These are phyloP conservation scores for Percopsis transmontana DNA, from an alignment of 2,113 vertebrate genomes.

Conservation along the genomic window DNA sequence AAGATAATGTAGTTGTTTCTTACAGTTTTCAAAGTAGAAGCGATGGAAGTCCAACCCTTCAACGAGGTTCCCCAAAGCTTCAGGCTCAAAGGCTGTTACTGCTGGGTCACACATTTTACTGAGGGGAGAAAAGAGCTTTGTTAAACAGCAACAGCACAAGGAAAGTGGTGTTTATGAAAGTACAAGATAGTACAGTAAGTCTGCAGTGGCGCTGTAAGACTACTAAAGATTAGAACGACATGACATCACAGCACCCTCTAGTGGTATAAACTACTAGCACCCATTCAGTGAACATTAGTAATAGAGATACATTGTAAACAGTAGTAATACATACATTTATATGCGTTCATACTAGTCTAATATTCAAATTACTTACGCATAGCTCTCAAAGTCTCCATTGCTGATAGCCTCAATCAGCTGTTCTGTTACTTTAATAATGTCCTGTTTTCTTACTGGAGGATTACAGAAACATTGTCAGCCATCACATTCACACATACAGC, in stretches of 20 bases:
- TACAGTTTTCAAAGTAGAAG: constrained; percentile 99
- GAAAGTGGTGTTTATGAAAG: no score
- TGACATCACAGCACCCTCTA: no score
- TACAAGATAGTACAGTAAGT: no score
- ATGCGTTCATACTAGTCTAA: no score
- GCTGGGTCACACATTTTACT: constrained; percentile 99
- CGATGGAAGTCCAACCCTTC: constrained; percentile 98
- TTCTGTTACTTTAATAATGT: constrained; percentile 94
- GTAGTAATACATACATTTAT: no score
- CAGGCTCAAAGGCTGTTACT: constrained; percentile 95
- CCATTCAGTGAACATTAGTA: no score
- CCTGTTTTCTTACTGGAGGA: constrained; percentile 87
- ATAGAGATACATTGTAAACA: no score
- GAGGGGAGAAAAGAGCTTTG: constrained; percentile 13
- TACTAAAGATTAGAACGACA: no score
- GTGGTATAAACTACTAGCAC: no score
- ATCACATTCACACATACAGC: no score
- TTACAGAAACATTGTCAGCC: background rate
- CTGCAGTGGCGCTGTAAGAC: no score
- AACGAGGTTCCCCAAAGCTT: constrained; percentile 95
- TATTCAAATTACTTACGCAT: constrained; percentile 82
- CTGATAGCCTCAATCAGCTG: constrained; percentile 94
- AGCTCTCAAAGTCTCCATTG: constrained; percentile 93
- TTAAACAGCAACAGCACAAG: no score
- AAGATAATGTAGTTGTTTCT: constrained; percentile 23